Evolutionary conservation across 2,797 vertebrate genomes (phyloP), one percentile per base, ranked within the genome.

Genomic region (Anolis apletophallus): DNA sequence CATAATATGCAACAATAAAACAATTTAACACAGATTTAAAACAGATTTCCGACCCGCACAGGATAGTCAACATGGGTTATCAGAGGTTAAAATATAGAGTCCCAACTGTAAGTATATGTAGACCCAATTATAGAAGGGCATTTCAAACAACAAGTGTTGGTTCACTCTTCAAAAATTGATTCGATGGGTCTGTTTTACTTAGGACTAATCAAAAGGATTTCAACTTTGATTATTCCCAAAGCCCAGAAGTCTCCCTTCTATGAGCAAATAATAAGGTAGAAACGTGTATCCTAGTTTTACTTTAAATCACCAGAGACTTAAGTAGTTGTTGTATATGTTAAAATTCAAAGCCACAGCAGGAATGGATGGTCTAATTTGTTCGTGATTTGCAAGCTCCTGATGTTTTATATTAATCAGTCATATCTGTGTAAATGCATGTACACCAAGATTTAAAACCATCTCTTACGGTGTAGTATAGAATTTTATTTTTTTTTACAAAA

Each of bases 401-500:
- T 85, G 32, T 21, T 29, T 69, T 82, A 32, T 76, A 61, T 81
- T 81, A 85, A 85, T 81, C 71, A 88, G 21, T 29, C 36, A 71
- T 32, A 76, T 55, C 23, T 77, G 57, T 81, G 50, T 34, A 77
- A 81, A 76, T 61, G 5, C 81, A 52, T 81, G 2, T 81, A 71
- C 6, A 72, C 32, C 71, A 73, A 36, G 29, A 71, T 76, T 85
- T 71, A 71, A 54, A 77, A 19, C 29, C 19, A 81, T 40, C 54
- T 77, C n/a, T 72, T 78, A 64, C 5, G 40, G 77, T 72, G n/a
- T 61, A 88, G 73, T 77, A 64, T 61, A 59, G 71, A 79, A 59
- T 73, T 80, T 52, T 71, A n/a, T 34, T 52, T 52, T 80, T 80
- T 34, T 75, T 84, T 61, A 52, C 40, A 64, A 34, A 72, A 72